Base-by-base conservation (phyloP, 2,888 invertebrate species). In the Amblyteles armatorius region DNA sequence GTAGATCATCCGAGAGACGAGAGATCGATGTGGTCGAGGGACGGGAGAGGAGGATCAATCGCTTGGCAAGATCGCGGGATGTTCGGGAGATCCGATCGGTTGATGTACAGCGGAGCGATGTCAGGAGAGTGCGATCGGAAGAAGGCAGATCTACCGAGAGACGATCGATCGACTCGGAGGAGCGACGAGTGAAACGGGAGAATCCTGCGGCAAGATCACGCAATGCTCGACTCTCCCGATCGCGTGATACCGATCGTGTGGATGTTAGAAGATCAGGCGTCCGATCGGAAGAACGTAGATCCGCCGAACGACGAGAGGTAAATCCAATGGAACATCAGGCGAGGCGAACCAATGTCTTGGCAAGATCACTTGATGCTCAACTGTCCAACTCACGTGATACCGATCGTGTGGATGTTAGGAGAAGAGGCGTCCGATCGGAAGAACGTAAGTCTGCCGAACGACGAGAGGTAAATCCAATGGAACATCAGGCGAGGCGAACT, bases 221-320 rank as follows among this genome's bases (percentile, higher is more conserved):
- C 3, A 16, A 29, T 29, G 29, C 29, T 29, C 29, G 29, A 29
- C 29, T 29, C 3, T 29, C 29, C 29, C 29, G 29, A 29, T 29
- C 29, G 29, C 29, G 29, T 29, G 29, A 29, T 29, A 29, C 29
- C 29, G 29, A 29, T 29, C 29, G 29, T 29, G 29, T 16, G 50
- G 68, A 36, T 44, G 22, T n/a, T 26, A 52, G 63, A 9, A 73
- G 81, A 40, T 22, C 26, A 48, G 44, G 36, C 16, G 33, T 50
- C 29, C 84, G 78, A 78, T 79, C 55, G 50, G 69, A 40, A 57
- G 78, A 84, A 71, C 82, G 83, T 5, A 26, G 84, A 50, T 67
- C 44, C 9, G 71, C 13, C 9, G 71, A 63, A 73, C 69, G 72
- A 55, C 76, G 60, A 16, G 79, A 79, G n/a, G 67, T 50, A 0